These are phyloP conservation scores for Hemibagrus guttatus DNA, from an alignment of 2,797 vertebrate genomes.

Conservation along the genomic window DNA sequence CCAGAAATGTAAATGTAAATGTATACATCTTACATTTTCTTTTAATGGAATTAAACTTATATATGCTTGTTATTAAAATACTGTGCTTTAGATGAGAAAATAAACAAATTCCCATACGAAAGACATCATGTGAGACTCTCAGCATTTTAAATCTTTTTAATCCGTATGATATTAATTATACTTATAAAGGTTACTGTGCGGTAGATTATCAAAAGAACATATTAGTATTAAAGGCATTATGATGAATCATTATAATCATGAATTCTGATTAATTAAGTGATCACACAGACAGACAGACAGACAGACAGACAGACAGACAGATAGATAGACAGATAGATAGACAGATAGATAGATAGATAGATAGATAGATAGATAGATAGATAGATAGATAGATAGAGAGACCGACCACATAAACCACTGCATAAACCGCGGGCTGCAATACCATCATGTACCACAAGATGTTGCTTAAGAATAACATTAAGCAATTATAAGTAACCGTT, in stretches of 20 bases:
- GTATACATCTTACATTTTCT: too few relatives aligned
- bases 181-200: too few relatives aligned
- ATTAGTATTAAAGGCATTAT: too few relatives aligned
- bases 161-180: too few relatives aligned
- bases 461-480: not conserved
- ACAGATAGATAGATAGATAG: slow-evolving; percentile 1
- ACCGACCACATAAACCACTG: not conserved
- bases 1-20: too few relatives aligned
- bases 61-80: not conserved
- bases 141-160: not conserved
- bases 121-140: not conserved
- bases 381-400: not conserved
- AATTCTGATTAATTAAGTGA: too few relatives aligned
- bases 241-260: too few relatives aligned
- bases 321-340: not conserved
- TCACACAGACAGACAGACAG: too few relatives aligned
- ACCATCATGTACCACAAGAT: not conserved
- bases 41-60: too few relatives aligned
- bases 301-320: not conserved
- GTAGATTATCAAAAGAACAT: too few relatives aligned
- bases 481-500: not conserved
- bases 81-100: not conserved
- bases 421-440: not conserved
- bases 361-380: not conserved
- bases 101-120: not conserved